Conservation (phyloP, 2,888 invertebrate genomes). For the Malthinus flaveolus region DNA sequence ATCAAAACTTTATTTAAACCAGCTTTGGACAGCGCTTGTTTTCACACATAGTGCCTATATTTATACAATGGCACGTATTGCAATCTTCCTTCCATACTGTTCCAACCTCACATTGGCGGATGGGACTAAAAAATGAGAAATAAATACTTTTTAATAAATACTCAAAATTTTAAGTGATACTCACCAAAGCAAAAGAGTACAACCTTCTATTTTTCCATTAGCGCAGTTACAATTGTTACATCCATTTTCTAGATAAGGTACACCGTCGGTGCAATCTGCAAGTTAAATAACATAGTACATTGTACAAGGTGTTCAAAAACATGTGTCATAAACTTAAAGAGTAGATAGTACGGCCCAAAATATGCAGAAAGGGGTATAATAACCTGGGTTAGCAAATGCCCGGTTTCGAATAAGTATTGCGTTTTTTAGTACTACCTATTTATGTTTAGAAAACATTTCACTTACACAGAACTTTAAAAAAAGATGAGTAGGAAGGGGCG, state of each 20-base stretch:
- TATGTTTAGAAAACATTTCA: no score
- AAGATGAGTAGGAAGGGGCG: no score
- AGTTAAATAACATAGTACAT: no score
- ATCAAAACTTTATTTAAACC: no score
- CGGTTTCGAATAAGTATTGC: no score
- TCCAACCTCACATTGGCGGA: background rate
- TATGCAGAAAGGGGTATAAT: no score
- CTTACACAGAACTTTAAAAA: no score
- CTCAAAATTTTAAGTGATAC: conserved; percentile 4
- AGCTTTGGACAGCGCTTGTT: no score
- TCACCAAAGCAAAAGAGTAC: background rate
- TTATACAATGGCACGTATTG: background rate
- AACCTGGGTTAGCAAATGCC: no score
- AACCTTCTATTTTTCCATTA: background rate
- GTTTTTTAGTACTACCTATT: no score
- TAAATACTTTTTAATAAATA: background rate
- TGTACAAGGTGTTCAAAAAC: no score
- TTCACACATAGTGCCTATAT: background rate
- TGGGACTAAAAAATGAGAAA: background rate
- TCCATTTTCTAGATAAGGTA: background rate
- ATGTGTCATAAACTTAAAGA: background rate
- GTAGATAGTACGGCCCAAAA: background rate
- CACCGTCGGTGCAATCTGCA: background rate
- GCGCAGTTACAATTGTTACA: conserved; percentile 7
- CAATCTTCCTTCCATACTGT: background rate